Base-by-base conservation (phyloP, 2,797 vertebrate species). In the Hypotaenidia philippensis region DNA sequence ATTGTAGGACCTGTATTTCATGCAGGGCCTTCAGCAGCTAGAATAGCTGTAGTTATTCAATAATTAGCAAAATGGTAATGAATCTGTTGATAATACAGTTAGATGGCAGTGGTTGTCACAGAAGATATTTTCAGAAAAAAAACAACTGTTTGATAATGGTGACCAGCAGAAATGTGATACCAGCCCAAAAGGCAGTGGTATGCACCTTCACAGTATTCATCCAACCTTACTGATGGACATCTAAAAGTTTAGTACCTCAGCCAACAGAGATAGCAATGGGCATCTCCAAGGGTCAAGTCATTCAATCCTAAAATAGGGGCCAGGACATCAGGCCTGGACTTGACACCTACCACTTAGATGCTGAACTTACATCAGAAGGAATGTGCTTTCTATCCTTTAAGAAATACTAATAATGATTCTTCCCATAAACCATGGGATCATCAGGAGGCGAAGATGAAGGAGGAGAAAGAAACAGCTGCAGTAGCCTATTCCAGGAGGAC, bases 311-410 rank as follows among this genome's bases (percentile, higher is more conserved):
- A 22, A 31, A 27, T 4, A 57, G 32, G 4, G 7, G 5, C 9
- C 27, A 32, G 61, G 56, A 60, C 23, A 55, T 8, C 9, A 60
- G 32, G 26, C 17, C 32, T 52, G 32, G 31, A 53, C 20, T 13
- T 56, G n/a, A 13, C 20, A 31, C 20, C 61, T 52, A 27, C 38
- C 49, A 15, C 50, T 66, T 50, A 23, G 0, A 11, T 36, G 18
- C 20, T 82, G 32, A 53, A 44, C 7, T 53, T 56, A 26, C 1
- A 49, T 26, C 29, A 68, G 63, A 40, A 94, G 68, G 82, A n/a
- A 68, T 0, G 1, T 25, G 6, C 34, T 66, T 81, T 5, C 6
- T 55, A 0, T 40, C 22, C 22, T 32, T 86, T 29, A 47, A 45
- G 45, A 91, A 95, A 64, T n/a, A 52, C 2, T 38, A 40, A 8